Evolutionary conservation across 2,797 vertebrate genomes (phyloP), one percentile per base, ranked within the genome.

Genomic region (Helarctos malayanus): DNA sequence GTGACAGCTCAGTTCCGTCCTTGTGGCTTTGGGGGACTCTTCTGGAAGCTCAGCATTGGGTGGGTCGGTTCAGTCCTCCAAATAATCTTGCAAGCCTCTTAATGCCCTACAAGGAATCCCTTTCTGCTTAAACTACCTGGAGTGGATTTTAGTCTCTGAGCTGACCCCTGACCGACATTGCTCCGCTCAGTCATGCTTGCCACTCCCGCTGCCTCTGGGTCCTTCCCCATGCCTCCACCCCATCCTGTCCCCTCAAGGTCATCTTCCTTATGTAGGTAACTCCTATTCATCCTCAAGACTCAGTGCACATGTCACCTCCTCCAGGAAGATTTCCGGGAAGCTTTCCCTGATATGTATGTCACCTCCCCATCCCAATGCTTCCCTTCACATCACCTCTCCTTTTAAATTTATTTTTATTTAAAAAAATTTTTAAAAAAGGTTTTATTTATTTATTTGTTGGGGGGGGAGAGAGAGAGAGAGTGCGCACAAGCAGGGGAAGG

Each of bases 31-130:
- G 71, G 54, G 83, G 81, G 63, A 87, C 63, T 90, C 89, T 80
- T 49, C 85, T 69, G 35, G 61, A 92, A 96, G 54, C 5, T 76
- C 38, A 69, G 63, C 75, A 59, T 56, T 61, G 25, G 89, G 41
- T 90, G 87, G 63, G 47, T 71, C 47, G 89, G 63, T 90, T 73
- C 7, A 52, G 54, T 13, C 89, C 63, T 95, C 61, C 65, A 84
- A 71, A 86, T 86, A 93, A 94, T 88, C 57, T 76, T 69, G 35
- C 69, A 86, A 92, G 32, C 35, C 38, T 91, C 56, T 93, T 96
- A 65, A 63, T 47, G 63, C 14, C 56, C 27, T 47, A 32, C 29
- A 29, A 84, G 10, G 18, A 88, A 84, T 91, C 47, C 10, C 49
- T 76, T 65, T 56, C n/a, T 76, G 45, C 47, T 95, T 92, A 79